Evolutionary conservation across 2,113 vertebrate genomes (phyloP), one percentile per base, ranked within the genome.

Genomic region (Atherinomorus stipes): DNA sequence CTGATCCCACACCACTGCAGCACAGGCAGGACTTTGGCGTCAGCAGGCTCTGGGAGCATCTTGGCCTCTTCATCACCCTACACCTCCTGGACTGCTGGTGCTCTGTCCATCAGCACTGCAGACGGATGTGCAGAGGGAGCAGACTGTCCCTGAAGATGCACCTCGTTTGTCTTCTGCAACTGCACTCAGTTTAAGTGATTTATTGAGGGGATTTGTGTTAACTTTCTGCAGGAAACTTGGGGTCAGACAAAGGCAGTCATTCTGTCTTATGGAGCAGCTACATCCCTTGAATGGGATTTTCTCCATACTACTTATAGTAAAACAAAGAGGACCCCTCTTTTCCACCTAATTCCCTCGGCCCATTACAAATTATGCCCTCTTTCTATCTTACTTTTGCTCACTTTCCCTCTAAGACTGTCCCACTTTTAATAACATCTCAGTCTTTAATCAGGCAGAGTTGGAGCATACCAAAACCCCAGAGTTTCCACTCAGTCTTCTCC

Each of bases 401-500:
- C 26, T 74, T 53, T 65, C 57, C 23, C 66, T 75, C 58, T 63
- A 19, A 72, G 64, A 56, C 78, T 70, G 64, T 80, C 75, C 71
- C 75, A 77, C 71, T 80, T 88, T 91, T 90, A 89, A 90, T 90
- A 90, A 88, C 52, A 65, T 83, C 83, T 78, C 74, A 76, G 83
- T 87, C 88, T 91, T 88, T 89, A 90, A 90, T 91, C 86, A 89
- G 76, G 75, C 71, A n/a, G 70, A 75, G 76, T 67, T 66, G 42
- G 81, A 59, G 77, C 60, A 62, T 62, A 85, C 74, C 81, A 81
- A 81, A 89, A 82, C 63, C 80, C 80, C 75, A 59, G 77, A 80
- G 77, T 90, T 88, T 91, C 83, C 82, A 88, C 81, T 93, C 88
- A 88, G 82, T 80, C 86, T 83, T 66, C 84, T 85, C 62, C 28